A percentile compares a stretch with the other conserved stretches of the same genome.
Evolutionary conservation across 30 jellyfish, hydroid and myxozoan genomes (phyloP).

Genomic region (Kudoa iwatai): DNA sequence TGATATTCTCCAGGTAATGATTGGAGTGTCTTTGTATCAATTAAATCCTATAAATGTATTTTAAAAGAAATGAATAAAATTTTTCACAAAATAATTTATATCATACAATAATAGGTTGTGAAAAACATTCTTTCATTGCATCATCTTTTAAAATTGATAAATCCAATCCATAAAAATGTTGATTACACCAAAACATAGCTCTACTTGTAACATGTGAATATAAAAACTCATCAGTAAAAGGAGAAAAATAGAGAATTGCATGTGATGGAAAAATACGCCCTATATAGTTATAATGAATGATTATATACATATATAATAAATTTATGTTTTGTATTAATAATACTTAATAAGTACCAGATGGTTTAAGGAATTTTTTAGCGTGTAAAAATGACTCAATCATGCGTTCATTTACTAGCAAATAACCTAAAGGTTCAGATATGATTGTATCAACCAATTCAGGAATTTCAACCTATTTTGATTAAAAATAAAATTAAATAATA

Average conservation of each 20-base stretch:
- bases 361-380: conserved; percentile 61
- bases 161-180: conserved; percentile 53
- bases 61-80: no score
- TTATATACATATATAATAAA: background rate
- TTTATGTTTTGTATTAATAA: background rate
- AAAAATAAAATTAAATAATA: background rate
- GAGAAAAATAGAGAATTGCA: conserved; percentile 55
- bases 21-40: background rate
- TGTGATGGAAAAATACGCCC: conserved; percentile 71
- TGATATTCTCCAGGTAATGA: background rate
- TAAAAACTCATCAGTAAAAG: conserved; percentile 69
- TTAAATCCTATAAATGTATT: background rate
- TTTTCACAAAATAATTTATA: background rate
- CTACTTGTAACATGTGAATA: conserved; percentile 46
- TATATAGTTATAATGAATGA: background rate
- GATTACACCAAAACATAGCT: conserved; percentile 57
- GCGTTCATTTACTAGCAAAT: conserved; percentile 61
- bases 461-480: conserved; percentile 7
- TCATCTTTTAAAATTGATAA: conserved; percentile 42
- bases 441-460: conserved; percentile 60
- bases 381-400: conserved; percentile 70
- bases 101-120: conserved; percentile 80
- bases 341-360: conserved; percentile 11
- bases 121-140: conserved; percentile 43
- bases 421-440: conserved; percentile 82